phyloP scores from a whole-genome alignment of 2,797 vertebrate species.

The Lithobates pipiens region DNA sequence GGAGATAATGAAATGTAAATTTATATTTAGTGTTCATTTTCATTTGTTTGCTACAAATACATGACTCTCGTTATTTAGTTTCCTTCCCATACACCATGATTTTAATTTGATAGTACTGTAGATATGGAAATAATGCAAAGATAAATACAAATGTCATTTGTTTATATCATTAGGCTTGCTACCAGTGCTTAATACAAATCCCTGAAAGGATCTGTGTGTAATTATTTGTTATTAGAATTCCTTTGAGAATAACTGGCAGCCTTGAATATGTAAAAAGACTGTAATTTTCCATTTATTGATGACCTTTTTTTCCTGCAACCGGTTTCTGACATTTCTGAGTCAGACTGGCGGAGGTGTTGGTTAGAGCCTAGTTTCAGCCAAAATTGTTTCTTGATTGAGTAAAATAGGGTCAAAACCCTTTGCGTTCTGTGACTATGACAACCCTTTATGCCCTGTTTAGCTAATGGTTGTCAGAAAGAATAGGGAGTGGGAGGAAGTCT shows the following conservation, averaged over 20 bases:
- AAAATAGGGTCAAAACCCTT: no score
- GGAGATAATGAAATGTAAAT: conserved; percentile 56
- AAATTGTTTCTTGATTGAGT: no score
- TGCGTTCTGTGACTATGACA: no score
- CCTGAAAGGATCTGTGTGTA: neutral
- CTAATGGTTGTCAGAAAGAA: no score
- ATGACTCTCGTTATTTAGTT: conserved; percentile 41
- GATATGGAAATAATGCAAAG: conserved; percentile 41
- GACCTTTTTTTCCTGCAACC: no score
- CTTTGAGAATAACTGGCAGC: neutral
- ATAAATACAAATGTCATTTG: conserved; percentile 41
- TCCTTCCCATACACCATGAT: conserved; percentile 37
- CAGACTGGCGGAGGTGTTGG: no score
- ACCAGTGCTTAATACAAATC: neutral
- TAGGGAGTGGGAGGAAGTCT: no score
- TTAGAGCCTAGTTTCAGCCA: no score
- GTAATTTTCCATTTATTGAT: neutral
- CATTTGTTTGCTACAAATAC: conserved; percentile 49
- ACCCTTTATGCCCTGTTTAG: no score
- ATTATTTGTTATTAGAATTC: neutral
- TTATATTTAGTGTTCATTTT: conserved; percentile 51
- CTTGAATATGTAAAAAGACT: neutral
- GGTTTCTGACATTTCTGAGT: no score
- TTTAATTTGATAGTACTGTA: conserved; percentile 50
- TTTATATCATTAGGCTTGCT: conserved; percentile 32